Conservation (phyloP, 1,140 invertebrate genomes). For the Armadillidium nasatum region DNA sequence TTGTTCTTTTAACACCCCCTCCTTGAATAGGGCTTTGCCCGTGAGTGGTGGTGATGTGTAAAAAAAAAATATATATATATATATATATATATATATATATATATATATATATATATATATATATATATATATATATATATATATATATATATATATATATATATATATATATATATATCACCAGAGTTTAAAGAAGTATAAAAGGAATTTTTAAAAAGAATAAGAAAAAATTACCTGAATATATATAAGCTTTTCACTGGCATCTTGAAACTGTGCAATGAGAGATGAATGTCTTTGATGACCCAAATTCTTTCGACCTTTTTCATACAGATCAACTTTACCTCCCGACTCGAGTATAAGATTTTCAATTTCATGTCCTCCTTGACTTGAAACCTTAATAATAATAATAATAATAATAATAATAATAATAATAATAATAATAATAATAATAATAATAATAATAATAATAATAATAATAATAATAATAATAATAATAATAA, state of each 20-base stretch:
- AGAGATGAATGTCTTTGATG: not conserved
- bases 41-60: too few species aligned
- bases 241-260: not conserved
- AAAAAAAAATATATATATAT: not conserved
- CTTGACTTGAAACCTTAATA: not conserved
- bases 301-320: not conserved
- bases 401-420: too few species aligned
- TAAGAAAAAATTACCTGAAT: too few species aligned
- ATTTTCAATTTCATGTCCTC: not conserved
- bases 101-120: constrained; percentile 26
- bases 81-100: constrained; percentile 30
- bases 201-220: not conserved
- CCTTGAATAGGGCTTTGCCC: too few species aligned
- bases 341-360: not conserved
- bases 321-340: not conserved
- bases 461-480: too few species aligned
- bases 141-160: constrained; percentile 24
- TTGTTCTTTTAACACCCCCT: too few species aligned
- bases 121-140: constrained; percentile 28
- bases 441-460: too few species aligned
- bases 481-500: too few species aligned
- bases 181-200: not conserved
- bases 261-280: not conserved
- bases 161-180: constrained; percentile 11
- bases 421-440: too few species aligned